phyloP scores from a whole-genome alignment of 2,113 vertebrate species.

The Melanotaenia duboulayi region DNA sequence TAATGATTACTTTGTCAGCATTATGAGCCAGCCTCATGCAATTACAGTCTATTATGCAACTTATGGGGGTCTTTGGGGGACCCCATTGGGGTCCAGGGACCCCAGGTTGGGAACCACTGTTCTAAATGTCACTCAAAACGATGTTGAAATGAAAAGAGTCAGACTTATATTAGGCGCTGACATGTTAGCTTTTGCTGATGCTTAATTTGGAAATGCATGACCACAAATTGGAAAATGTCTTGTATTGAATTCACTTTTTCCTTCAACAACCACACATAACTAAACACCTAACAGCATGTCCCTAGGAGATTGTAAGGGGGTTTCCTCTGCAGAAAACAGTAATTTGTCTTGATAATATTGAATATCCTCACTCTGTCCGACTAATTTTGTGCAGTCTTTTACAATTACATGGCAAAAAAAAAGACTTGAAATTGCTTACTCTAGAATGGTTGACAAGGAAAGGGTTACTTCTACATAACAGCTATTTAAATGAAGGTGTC shows the following conservation, averaged over 20 bases:
- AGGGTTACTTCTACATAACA: background rate
- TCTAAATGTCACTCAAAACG: background rate
- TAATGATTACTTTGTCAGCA: too few relatives aligned
- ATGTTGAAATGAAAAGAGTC: background rate
- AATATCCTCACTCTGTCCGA: slow-evolving; percentile 7
- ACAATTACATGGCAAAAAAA: too few relatives aligned
- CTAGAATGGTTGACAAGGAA: background rate
- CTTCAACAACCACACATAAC: background rate
- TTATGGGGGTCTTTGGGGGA: too few relatives aligned
- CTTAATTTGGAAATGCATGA: background rate
- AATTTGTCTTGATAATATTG: slow-evolving; percentile 33
- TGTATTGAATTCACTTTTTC: slow-evolving; percentile 15
- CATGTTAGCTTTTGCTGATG: background rate
- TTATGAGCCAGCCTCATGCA: too few relatives aligned
- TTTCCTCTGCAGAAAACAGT: slow-evolving; percentile 2
- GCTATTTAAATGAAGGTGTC: background rate
- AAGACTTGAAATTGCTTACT: background rate
- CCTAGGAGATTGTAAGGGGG: background rate
- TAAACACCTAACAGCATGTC: background rate
- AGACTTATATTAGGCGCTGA: background rate
- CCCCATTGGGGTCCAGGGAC: too few relatives aligned
- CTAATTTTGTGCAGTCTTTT: too few relatives aligned
- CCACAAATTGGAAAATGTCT: slow-evolving; percentile 27
- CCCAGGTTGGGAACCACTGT: too few relatives aligned
- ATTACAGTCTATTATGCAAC: too few relatives aligned